Evolutionary conservation across 2,888 invertebrate species (phyloP).

Genomic region (Heliconius cydno): DNA sequence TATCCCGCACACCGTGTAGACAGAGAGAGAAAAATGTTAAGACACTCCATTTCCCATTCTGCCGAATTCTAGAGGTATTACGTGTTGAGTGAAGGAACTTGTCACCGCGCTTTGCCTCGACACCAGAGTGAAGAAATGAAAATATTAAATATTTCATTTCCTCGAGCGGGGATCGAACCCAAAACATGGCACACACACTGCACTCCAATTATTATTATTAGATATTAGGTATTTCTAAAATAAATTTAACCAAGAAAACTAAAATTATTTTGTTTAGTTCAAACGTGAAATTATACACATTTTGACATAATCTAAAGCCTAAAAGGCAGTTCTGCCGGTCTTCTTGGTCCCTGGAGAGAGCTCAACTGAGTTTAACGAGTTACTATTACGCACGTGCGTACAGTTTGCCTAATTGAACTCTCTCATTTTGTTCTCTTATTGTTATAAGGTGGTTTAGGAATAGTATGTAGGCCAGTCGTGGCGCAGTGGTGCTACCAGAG

Average conservation of each 20-base stretch:
- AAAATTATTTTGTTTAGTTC: conserved; percentile 6
- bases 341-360: conserved; percentile 29
- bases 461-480: no score
- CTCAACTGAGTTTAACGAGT: conserved; percentile 30
- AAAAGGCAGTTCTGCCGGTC: conserved; percentile 29
- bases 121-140: no score
- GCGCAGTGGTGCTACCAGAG: no score
- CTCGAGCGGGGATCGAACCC: no score
- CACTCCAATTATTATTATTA: background rate
- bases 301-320: conserved; percentile 15
- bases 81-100: no score
- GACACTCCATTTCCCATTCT: background rate
- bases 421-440: conserved; percentile 18
- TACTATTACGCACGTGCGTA: conserved; percentile 31
- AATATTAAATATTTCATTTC: no score
- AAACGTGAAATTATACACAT: conserved; percentile 10
- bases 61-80: no score
- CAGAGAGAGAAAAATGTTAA: no score
- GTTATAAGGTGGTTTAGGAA: conserved; percentile 12
- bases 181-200: background rate
- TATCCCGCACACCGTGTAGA: background rate
- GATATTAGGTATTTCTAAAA: background rate
- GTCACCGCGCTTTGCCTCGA: no score
- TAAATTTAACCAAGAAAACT: background rate
- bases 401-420: conserved; percentile 33